phyloP scores from a whole-genome alignment of 2,797 vertebrate species.

The Meda fulgida region DNA sequence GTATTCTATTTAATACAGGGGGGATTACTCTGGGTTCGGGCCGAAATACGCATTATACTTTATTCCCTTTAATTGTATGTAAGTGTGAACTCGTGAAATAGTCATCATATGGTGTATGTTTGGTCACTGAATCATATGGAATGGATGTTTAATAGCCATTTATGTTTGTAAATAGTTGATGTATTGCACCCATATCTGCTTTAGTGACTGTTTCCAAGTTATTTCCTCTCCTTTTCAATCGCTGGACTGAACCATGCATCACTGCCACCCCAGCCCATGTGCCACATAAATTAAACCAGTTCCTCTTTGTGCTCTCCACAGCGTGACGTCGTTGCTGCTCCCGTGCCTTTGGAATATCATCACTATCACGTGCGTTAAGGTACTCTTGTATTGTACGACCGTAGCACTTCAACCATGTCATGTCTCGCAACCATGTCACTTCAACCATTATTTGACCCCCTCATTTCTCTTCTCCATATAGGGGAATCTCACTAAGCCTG shows the following conservation, averaged over 20 bases:
- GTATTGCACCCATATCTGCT: constrained; percentile 89
- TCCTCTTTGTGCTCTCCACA: constrained; percentile 43
- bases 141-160: constrained; percentile 85
- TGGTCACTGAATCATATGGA: constrained; percentile 78
- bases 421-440: no score
- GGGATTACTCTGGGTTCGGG: no score
- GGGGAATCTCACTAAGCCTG: not conserved
- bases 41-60: no score
- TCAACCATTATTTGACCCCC: no score
- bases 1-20: constrained; percentile 68
- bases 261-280: constrained; percentile 90
- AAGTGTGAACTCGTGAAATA: no score
- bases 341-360: constrained; percentile 77
- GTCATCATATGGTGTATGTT: constrained; percentile 77
- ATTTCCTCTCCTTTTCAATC: constrained; percentile 99
- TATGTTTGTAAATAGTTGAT: constrained; percentile 92
- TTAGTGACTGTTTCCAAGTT: constrained; percentile 96
- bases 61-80: no score
- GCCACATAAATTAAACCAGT: constrained; percentile 91
- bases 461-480: not conserved
- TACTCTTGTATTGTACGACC: not conserved
- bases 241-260: constrained; percentile 96
- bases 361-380: constrained; percentile 81
- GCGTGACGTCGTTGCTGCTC: constrained; percentile 60
- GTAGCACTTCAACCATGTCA: not conserved